Evolutionary conservation across 2,113 vertebrate genomes (phyloP), one percentile per base, ranked within the genome.

Genomic region (Syngnathus floridae): DNA sequence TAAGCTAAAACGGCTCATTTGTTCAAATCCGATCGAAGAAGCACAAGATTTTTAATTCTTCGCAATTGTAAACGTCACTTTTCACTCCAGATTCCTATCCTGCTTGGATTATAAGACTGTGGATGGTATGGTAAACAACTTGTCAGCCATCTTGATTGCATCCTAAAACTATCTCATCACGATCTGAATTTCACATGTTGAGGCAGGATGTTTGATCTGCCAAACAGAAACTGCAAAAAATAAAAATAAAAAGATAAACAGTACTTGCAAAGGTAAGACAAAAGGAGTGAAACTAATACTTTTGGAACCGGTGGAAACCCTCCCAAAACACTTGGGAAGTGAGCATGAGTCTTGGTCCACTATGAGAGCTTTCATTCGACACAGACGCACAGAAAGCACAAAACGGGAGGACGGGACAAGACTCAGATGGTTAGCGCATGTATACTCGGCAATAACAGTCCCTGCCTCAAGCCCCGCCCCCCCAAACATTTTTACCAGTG

Each of bases 311-410:
- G 3, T 51, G 19, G 54, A 6, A 55, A 41, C 40, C 62, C 62
- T 73, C 64, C 66, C 46, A 35, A 67, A 66, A 43, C 58, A 22
- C 22, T 62, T 6, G 55, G 41, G 52, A 66, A 54, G 65, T 19
- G 56, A 0, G 14, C 52, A 69, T 51, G 62, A 56, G 17, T 67
- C 26, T 65, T 65, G 63, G 65, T 69, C 64, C 70, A 61, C 62
- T 60, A 66, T 6, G 17, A 64, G 71, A 79, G 72, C 66, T 69
- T 76, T 76, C 77, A 56, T 73, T 76, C 59, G 64, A 48, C 43
- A 79, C 72, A 63, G 70, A 86, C 74, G 85, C 78, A 78, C 68
- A 62, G 74, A 77, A 38, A 82, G 70, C 65, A 38, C 37, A 60
- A 60, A 60, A 2, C 21, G 51, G 51, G 21, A 54, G 10, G 21